phyloP scores from a whole-genome alignment of 2,113 vertebrate species.

The Xerus inauris region DNA sequence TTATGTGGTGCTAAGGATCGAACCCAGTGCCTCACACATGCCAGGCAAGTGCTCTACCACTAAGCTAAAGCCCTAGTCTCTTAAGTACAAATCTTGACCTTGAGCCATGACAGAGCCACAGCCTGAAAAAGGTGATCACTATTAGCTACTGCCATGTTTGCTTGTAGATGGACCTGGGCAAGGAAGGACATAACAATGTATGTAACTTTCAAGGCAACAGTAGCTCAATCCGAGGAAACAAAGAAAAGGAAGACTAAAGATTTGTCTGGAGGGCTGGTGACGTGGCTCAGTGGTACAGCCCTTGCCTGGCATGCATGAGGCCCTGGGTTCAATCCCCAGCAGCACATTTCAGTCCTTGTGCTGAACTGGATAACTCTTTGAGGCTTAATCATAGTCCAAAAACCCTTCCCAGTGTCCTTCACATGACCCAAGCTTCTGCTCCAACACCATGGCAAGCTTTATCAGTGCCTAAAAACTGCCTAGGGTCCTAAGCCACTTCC shows the following conservation, averaged over 20 bases:
- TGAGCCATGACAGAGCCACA: neutral
- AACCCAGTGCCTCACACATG: too few relatives aligned
- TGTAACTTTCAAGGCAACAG: neutral
- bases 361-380: neutral
- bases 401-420: neutral
- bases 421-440: neutral
- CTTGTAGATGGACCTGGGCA: neutral
- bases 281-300: too few relatives aligned
- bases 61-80: too few relatives aligned
- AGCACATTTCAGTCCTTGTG: neutral
- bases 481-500: neutral
- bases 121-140: neutral
- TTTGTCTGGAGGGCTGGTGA: neutral
- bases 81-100: neutral
- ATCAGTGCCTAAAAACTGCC: neutral
- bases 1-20: too few relatives aligned
- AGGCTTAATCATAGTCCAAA: neutral
- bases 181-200: neutral
- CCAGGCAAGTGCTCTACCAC: too few relatives aligned
- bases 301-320: too few relatives aligned
- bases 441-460: neutral
- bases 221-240: neutral
- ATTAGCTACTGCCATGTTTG: neutral
- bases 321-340: too few relatives aligned
- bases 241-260: neutral